phyloP scores from a whole-genome alignment of 2,888 invertebrate species.

The Tanytarsus gracilentus region DNA sequence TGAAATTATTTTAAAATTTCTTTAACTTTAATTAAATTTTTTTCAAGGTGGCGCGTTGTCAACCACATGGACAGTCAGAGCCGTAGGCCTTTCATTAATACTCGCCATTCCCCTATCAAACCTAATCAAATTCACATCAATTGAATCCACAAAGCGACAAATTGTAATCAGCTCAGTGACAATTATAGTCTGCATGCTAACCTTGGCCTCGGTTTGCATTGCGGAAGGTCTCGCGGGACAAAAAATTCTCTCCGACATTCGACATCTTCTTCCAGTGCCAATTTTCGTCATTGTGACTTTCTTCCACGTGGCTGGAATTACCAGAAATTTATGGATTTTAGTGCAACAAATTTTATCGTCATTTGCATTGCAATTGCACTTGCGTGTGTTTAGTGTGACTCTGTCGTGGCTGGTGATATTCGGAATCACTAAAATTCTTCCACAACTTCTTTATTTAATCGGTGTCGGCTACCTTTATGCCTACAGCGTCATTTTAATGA shows the following conservation, averaged over 20 bases:
- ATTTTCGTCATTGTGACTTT: conserved; percentile 7
- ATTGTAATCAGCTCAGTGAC: neutral
- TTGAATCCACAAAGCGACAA: neutral
- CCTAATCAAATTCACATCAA: conserved; percentile 19
- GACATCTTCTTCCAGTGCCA: neutral
- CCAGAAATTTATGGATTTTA: conserved; percentile 1
- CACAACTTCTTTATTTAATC: conserved; percentile 48
- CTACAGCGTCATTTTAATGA: conserved; percentile 46
- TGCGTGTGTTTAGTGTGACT: neutral
- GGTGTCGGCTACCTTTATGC: conserved; percentile 57
- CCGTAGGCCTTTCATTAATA: conserved; percentile 49
- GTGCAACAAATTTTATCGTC: conserved; percentile 13
- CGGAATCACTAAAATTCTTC: conserved; percentile 53
- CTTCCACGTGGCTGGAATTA: conserved; percentile 19
- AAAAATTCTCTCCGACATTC: neutral
- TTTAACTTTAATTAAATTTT: neutral
- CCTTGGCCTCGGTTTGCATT: neutral
- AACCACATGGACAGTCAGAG: conserved; percentile 46
- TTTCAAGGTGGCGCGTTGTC: conserved; percentile 31
- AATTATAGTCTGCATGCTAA: neutral
- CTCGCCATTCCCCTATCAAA: conserved; percentile 29
- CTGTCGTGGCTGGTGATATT: conserved; percentile 63
- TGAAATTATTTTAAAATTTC: conserved; percentile 34
- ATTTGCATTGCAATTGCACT: conserved; percentile 17
- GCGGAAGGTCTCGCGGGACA: conserved; percentile 9